Base-by-base conservation (phyloP, 2,113 vertebrate species). In the Tapirus terrestris region DNA sequence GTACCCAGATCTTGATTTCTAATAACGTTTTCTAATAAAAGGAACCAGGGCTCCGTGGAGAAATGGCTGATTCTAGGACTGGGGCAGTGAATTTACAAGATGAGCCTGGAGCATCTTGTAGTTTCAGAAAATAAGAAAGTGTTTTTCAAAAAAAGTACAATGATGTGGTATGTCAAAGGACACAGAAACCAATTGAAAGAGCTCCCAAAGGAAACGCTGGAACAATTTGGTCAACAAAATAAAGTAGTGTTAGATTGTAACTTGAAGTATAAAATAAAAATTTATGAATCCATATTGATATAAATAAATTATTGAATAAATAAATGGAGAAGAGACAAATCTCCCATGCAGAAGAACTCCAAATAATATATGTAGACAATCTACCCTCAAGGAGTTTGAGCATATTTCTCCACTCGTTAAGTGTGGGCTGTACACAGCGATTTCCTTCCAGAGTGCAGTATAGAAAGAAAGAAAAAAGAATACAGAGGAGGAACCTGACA, bases 21-120 rank as follows among this genome's bases (percentile, higher is more conserved):
- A 72, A 70, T 89, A 76, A 45, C 73, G 73, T 85, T 93, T 84
- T 60, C 43, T 93, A 76, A 65, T 84, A 65, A 90, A 90, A 79
- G 21, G 51, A 95, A 53, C 29, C 31, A 21, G 18, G 1, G n/a
- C 4, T 70, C 17, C 82, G 73, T 84, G 9, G 83, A 90, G 68
- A 97, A 90, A 90, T 68, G 36, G 31, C 17, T 75, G 56, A 87
- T 63, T 80, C 58, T 73, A 45, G 76, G 53, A 43, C 53, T 29
- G 25, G 5, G 23, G 17, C 6, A 56, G 58, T 23, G 75, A 85
- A 39, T 93, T 48, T 23, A n/a, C n/a, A 58, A 61, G 51, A 72
- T 85, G 39, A 92, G 6, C 39, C n/a, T 43, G 29, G 48, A 84
- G 75, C 17, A 56, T 56, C 91, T 72, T 72, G 5, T 56, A 56